Base-by-base conservation (phyloP, 2,113 vertebrate genomes). In the Lathamus discolor region DNA sequence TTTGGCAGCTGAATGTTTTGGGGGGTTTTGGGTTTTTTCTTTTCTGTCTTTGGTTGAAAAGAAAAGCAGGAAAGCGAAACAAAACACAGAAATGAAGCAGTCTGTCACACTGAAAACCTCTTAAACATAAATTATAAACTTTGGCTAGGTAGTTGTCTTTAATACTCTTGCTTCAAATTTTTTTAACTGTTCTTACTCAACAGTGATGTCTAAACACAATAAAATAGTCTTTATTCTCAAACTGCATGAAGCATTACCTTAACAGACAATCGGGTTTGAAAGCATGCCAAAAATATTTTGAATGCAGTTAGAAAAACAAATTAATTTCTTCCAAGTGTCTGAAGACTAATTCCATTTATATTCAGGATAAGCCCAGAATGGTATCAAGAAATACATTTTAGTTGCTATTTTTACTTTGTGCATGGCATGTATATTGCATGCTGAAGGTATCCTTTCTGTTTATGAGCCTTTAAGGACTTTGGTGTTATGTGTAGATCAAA, bases 51-150 rank as follows among this genome's bases (percentile, higher is more conserved):
- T 83, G 28, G 17, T 48, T 88, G 75, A 81, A 66, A 90, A 85
- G 52, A 75, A 79, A 92, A 52, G 61, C 72, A 83, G 76, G 25
- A 54, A 79, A 94, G 41, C 73, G 66, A 93, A 94, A 90, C 39
- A 88, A 89, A 91, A 49, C 76, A 35, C 33, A 76, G 33, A 78
- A 92, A 87, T 68, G 24, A 95, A 92, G 67, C 63, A 74, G 55
- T 70, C 57, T 94, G 66, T 68, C 74, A 82, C 14, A 73, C 13
- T 54, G 57, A 84, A 92, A 95, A 44, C n/a, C 73, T 91, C 64
- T 78, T 68, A 76, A 86, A 87, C 24, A 39, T 83, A 83, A 94
- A 94, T 81, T 90, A 90, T 78, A 55, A 94, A 82, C 9, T 75
- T 86, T 77, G 82, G 37, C 43, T 69, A 57, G 52, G 63, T 84